phyloP scores from a whole-genome alignment of 2,888 invertebrate species.

The Sturmia bella region DNA sequence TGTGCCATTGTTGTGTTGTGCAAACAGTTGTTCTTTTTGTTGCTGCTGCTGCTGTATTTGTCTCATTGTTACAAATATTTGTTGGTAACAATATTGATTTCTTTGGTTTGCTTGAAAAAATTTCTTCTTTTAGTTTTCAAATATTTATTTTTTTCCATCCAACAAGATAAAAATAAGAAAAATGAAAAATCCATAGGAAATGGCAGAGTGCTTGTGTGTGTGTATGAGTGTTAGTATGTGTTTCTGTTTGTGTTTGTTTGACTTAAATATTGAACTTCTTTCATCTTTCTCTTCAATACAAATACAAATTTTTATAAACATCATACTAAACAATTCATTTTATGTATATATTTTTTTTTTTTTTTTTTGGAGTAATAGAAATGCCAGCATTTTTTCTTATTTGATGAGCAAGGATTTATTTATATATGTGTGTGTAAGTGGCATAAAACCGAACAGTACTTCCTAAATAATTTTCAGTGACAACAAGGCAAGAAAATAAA shows the following conservation, averaged over 20 bases:
- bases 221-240: slow-evolving; percentile 14
- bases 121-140: slow-evolving; percentile 18
- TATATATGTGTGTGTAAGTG: too few species aligned
- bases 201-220: too few species aligned
- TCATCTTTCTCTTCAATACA: slow-evolving; percentile 13
- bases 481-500: slow-evolving; percentile 51
- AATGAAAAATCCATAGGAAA: slow-evolving; percentile 6
- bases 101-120: slow-evolving; percentile 51
- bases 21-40: slow-evolving; percentile 38
- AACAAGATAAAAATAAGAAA: slow-evolving; percentile 34
- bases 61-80: slow-evolving; percentile 63
- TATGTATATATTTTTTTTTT: not conserved
- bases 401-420: slow-evolving; percentile 18
- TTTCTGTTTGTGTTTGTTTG: slow-evolving; percentile 22
- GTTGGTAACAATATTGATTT: slow-evolving; percentile 63
- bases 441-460: not conserved
- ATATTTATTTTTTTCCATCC: slow-evolving; percentile 23
- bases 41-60: slow-evolving; percentile 21
- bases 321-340: slow-evolving; percentile 45
- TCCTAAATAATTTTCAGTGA: slow-evolving; percentile 16
- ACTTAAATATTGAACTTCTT: slow-evolving; percentile 48
- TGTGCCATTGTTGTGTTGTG: slow-evolving; percentile 14
- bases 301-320: slow-evolving; percentile 40
- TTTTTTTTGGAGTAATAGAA: slow-evolving; percentile 4
- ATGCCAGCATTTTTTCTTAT: slow-evolving; percentile 9